Percentiles rank a stretch among this genome's conserved stretches.
phyloP scores from a whole-genome alignment of 2,888 invertebrate species.

The Oscheius sp. region DNA sequence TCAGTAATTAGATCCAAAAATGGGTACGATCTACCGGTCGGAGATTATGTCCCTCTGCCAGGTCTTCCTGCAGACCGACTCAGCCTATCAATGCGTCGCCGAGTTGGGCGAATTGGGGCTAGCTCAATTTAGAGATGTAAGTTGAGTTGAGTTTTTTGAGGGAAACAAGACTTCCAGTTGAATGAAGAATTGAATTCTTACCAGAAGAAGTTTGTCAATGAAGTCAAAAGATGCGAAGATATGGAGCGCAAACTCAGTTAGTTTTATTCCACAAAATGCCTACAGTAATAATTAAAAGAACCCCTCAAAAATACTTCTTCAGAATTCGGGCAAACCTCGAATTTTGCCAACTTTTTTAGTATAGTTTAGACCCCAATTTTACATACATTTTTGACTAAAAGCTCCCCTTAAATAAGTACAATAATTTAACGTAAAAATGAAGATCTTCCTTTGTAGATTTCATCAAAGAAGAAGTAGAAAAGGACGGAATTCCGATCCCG shows the following conservation, averaged over 20 bases:
- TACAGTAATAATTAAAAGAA: no score
- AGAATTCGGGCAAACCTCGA: no score
- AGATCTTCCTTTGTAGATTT: slow-evolving; percentile 49
- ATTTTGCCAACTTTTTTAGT: no score
- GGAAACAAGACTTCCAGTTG: slow-evolving; percentile 43
- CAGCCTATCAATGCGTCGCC: slow-evolving; percentile 65
- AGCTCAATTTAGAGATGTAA: slow-evolving; percentile 65
- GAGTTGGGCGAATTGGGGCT: slow-evolving; percentile 65
- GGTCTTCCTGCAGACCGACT: slow-evolving; percentile 67
- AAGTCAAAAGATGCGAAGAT: slow-evolving; percentile 64
- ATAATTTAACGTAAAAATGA: background rate
- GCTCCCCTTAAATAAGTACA: background rate
- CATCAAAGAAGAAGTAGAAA: slow-evolving; percentile 57
- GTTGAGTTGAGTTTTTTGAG: background rate
- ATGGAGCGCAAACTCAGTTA: slow-evolving; percentile 66
- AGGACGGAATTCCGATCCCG: slow-evolving; percentile 49
- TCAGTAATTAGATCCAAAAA: slow-evolving; percentile 28
- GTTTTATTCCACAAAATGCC: slow-evolving; percentile 27
- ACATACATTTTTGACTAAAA: background rate
- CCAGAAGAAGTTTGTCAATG: slow-evolving; percentile 64
- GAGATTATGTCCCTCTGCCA: slow-evolving; percentile 67
- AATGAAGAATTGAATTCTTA: slow-evolving; percentile 62
- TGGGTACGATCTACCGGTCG: slow-evolving; percentile 65
- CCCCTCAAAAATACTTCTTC: no score
- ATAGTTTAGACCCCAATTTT: no score